Evolutionary conservation across 2,888 invertebrate genomes (phyloP).

Genomic region (Cyclophora albipunctata): DNA sequence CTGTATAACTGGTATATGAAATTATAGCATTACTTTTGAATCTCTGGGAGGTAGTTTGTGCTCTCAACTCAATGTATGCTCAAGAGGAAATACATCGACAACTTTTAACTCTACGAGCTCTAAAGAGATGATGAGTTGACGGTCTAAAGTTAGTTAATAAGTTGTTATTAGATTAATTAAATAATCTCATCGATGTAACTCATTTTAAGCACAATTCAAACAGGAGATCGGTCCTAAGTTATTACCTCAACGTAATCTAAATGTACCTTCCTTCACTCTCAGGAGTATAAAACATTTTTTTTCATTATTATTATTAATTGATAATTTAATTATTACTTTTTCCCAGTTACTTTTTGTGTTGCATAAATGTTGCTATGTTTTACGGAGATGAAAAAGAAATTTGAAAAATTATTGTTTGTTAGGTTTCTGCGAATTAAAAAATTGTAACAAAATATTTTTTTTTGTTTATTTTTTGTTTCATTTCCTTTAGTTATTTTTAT

Average conservation of each 20-base stretch:
- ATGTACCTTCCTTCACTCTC: conserved; percentile 71
- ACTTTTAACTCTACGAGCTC: conserved; percentile 27
- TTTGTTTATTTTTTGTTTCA: conserved; percentile 57
- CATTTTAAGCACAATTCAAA: conserved; percentile 40
- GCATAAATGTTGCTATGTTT: conserved; percentile 77
- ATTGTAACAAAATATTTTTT: conserved; percentile 69
- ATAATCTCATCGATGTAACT: conserved; percentile 72
- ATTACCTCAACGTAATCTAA: conserved; percentile 58
- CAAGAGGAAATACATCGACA: conserved; percentile 40
- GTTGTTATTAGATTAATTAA: conserved; percentile 66
- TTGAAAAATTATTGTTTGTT: conserved; percentile 75
- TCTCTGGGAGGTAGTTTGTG: conserved; percentile 69
- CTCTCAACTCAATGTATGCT: conserved; percentile 53
- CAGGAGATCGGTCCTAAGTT: conserved; percentile 51
- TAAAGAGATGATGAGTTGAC: conserved; percentile 48
- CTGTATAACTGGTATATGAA: too few relatives aligned
- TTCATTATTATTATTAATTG: conserved; percentile 28
- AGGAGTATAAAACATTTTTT: conserved; percentile 70
- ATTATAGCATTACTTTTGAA: conserved; percentile 43
- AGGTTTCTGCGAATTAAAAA: conserved; percentile 76
- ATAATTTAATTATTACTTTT: conserved; percentile 53
- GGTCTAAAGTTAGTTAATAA: conserved; percentile 49
- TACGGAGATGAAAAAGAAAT: conserved; percentile 66
- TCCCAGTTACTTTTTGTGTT: conserved; percentile 74
- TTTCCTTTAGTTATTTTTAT: conserved; percentile 30